Percentiles rank a stretch among this genome's conserved stretches.
phyloP scores from a whole-genome alignment of 2,113 vertebrate species.

The Callaeas wilsoni region DNA sequence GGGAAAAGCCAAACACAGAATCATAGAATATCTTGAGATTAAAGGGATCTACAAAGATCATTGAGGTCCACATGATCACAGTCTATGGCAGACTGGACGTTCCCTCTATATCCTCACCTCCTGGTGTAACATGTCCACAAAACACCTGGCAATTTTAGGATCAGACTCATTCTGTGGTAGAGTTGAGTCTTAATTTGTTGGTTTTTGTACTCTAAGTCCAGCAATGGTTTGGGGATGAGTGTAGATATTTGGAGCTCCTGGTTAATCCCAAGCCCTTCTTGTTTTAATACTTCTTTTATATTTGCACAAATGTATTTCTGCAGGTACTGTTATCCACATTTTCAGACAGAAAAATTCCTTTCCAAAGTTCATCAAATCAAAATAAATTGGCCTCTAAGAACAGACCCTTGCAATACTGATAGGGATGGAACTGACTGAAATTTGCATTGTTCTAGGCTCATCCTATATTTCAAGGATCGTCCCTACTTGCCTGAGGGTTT shows the following conservation, averaged over 20 bases:
- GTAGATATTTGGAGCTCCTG: background rate
- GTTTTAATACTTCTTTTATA: background rate
- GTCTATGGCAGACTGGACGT: no score
- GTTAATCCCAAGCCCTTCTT: background rate
- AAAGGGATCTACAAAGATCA: no score
- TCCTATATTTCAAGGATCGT: background rate
- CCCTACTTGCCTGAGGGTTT: background rate
- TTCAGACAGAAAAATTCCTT: background rate
- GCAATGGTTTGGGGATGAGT: background rate
- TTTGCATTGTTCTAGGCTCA: background rate
- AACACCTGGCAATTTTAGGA: background rate
- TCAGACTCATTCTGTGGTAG: background rate
- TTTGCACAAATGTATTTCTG: background rate
- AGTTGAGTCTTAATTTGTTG: background rate
- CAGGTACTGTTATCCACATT: fast-evolving
- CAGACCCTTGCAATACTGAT: background rate
- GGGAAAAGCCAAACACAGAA: background rate
- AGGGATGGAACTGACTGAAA: background rate
- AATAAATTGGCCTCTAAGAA: background rate
- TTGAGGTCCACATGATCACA: no score
- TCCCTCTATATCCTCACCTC: background rate
- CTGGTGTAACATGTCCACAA: background rate
- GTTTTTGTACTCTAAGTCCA: background rate
- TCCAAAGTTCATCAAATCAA: background rate
- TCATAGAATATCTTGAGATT: background rate